Evolutionary conservation across 2,113 vertebrate genomes (phyloP), one percentile per base, ranked within the genome.

Genomic region (Connochaetes taurinus): DNA sequence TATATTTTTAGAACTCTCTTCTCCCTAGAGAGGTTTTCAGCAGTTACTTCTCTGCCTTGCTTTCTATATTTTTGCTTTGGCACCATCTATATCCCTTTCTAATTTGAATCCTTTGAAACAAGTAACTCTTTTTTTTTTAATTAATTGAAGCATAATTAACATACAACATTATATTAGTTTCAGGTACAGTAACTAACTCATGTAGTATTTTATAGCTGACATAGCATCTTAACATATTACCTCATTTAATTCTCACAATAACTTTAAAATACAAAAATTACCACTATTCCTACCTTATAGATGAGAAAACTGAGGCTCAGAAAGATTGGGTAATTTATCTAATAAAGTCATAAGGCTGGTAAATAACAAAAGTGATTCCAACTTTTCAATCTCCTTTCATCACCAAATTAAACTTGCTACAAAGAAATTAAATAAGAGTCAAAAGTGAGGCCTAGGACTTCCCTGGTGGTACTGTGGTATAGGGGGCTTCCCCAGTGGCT

Each of bases 201-300:
- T 43, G 85, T 5, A 74, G 21, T 78, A 57, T 60, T 80, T 57
- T 71, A 80, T 29, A 92, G 5, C 23, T 83, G 43, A 94, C 29
- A 89, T 2, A 84, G 50, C 52, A 90, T 53, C 27, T 94, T 94
- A 92, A 95, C 55, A 84, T 12, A 91, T 82, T 78, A 90, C 50
- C 43, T 83, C 90, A 95, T 74, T 96, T 86, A 93, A 89, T 83
- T 95, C 17, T 90, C 87, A 94, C 25, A 96, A 78, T 78, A 94
- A 88, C 7, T 25, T 88, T 85, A n/a, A 45, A 89, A 90, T 78
- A 81, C 12, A 95, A 40, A 12, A 74, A 92, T 80, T 74, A 96
- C 36, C 74, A 78, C 50, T 57, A 91, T 85, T 93, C 40, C 27
- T 95, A 78, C 58, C 93, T 96, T 47, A 74, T 4, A 91, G 19